These are phyloP conservation scores for Kryptolebias marmoratus DNA, from an alignment of 2,113 vertebrate species.

Conservation along the genomic window DNA sequence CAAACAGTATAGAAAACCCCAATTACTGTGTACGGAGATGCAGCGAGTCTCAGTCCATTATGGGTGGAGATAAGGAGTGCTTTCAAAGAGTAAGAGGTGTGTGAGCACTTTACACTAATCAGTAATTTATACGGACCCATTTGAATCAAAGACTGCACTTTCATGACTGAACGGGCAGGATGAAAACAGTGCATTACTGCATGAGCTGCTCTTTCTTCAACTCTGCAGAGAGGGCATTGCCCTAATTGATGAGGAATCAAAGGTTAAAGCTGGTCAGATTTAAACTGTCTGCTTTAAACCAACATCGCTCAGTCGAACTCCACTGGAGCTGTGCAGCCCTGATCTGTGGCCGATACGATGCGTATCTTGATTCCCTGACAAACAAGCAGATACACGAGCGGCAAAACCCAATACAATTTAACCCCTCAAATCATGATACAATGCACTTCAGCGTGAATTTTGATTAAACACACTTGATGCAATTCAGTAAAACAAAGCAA, in stretches of 20 bases:
- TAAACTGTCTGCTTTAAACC: not conserved
- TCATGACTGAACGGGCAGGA: not conserved
- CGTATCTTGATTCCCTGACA: no score
- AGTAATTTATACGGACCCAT: conserved; percentile 61
- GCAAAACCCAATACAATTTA: no score
- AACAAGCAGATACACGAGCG: no score
- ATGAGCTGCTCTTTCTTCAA: conserved; percentile 3
- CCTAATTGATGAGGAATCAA: conserved; percentile 5
- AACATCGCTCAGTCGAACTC: not conserved
- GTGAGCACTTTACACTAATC: conserved; percentile 49
- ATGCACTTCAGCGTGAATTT: no score
- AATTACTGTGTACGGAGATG: conserved; percentile 32
- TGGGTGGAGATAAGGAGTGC: conserved; percentile 32
- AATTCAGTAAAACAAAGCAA: no score
- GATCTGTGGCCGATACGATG: no score
- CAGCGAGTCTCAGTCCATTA: conserved; percentile 45
- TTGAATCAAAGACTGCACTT: conserved; percentile 49
- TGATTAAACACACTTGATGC: no score
- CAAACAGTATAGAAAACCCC: conserved; percentile 3
- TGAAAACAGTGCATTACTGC: conserved; percentile 16
- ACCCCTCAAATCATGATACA: no score
- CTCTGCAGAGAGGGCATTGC: not conserved
- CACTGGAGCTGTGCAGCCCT: no score
- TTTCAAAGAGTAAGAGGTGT: conserved; percentile 45
- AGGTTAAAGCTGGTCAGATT: conserved; percentile 27